A percentile compares a stretch with the other conserved stretches of the same genome.
phyloP scores from a whole-genome alignment of 2,888 invertebrate genomes.

The Drosophila infuscata region DNA sequence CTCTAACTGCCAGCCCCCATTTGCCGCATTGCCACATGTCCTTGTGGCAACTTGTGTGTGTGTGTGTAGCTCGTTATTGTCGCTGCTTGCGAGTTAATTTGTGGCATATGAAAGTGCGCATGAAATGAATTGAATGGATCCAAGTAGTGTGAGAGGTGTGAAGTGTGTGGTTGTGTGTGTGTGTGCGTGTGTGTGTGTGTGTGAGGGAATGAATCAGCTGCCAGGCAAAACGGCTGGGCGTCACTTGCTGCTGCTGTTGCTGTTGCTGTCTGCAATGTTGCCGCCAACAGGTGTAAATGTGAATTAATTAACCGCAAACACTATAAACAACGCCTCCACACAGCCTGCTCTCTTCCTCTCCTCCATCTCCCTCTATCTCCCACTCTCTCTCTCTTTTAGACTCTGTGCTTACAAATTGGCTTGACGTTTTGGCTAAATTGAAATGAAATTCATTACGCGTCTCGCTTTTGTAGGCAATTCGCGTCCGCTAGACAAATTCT shows the following conservation, averaged over 20 bases:
- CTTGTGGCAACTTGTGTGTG: conserved; percentile 46
- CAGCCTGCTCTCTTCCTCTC: not conserved
- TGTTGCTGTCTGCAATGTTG: conserved; percentile 48
- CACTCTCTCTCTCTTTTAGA: not conserved
- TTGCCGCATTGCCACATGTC: conserved; percentile 23
- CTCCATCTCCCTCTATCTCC: not conserved
- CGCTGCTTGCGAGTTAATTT: conserved; percentile 73
- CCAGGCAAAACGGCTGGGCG: conserved; percentile 34
- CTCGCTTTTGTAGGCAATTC: conserved; percentile 48
- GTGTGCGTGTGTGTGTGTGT: conserved; percentile 20
- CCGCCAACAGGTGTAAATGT: conserved; percentile 84
- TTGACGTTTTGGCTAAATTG: conserved; percentile 70
- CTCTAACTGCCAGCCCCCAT: conserved; percentile 5
- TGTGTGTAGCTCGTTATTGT: conserved; percentile 56
- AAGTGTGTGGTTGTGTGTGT: conserved; percentile 27
- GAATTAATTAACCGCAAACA: conserved; percentile 85
- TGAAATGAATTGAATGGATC: conserved; percentile 59
- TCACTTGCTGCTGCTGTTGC: conserved; percentile 36
- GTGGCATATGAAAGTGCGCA: conserved; percentile 74
- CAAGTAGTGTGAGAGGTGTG: conserved; percentile 38
- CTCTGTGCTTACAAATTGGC: conserved; percentile 67
- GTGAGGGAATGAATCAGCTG: conserved; percentile 28
- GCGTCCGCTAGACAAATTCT: conserved; percentile 58
- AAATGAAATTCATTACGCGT: conserved; percentile 74
- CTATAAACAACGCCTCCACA: conserved; percentile 80